Evolutionary conservation across 2,888 invertebrate genomes (phyloP), one percentile per base, ranked within the genome.

Genomic region (Gymnoscelis rufifasciata): DNA sequence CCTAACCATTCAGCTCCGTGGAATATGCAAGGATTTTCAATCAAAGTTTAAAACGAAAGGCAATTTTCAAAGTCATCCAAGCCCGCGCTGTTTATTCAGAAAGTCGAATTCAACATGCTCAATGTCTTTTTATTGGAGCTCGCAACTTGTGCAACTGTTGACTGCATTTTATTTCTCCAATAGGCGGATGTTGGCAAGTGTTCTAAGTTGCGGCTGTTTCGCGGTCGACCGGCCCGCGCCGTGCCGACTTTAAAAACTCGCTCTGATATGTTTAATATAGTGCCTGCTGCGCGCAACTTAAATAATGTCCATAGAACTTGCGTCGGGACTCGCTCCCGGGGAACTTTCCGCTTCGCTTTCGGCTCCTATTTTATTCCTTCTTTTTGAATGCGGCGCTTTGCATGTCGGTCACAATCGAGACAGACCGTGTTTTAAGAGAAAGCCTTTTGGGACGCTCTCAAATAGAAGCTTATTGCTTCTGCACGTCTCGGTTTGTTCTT

Each of bases 281-380:
- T 74, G 75, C 75, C 69, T 76, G 70, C 66, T 68, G 69, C 74
- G 66, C 65, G 72, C 69, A 65, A 79, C 76, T 81, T 78, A 80
- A 80, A 82, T 83, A 80, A 84, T 79, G 76, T 78, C 75, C 77
- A 76, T 68, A 71, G 72, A 69, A 74, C 78, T 82, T 79, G 74
- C 76, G 78, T 75, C 71, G 71, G 68, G 70, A 35, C 70, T 69
- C 62, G 66, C 65, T 70, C 67, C 59, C 67, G 62, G 67, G 71
- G 70, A 77, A 80, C 74, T 79, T 79, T 74, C 71, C 72, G 77
- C 69, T 79, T 81, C 75, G 68, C 77, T 76, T 76, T 71, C 66
- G 73, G 70, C 71, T 68, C 58, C 63, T 64, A 72, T 74, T 81
- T 78, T 78, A 76, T 77, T 80, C 69, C 70, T 69, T 64, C 68